Base-by-base conservation (phyloP, 2,113 vertebrate species). In the sheep (Ovis aries) region DNA sequence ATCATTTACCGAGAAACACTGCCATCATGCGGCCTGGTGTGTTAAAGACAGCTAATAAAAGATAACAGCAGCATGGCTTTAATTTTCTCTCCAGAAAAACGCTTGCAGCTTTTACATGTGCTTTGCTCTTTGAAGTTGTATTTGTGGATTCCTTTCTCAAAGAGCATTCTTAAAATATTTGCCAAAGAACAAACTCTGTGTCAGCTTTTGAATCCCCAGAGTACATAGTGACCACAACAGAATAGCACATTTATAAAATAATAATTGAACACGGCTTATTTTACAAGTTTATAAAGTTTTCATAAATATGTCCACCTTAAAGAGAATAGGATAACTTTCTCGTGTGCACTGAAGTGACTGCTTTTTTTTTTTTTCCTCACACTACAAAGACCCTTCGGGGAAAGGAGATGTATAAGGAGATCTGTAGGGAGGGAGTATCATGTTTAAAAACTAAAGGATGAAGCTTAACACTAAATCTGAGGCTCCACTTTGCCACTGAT, bases 1-100 rank as follows among this genome's bases (percentile, higher is more conserved):
- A 55, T 96, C 74, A 95, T 98, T 97, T 83, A n/a, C 84, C 62
- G 40, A 94, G 95, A 87, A 96, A 97, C 90, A 98, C 89, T 97
- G 97, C 98, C 98, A 97, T 94, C 97, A 50, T 84, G 96, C 1
- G 98, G 96, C 57, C 25, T 3, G 3, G 19, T 7, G 6, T 57
- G 78, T n/a, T 82, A 16, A 91, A 4, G 40, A 94, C 91, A 48
- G 88, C 17, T 57, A 43, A 9, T 4, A 19, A 78, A 77, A 59
- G 45, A 91, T 13, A 0, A 6, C 36, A 1, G 36, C 48, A 0
- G 10, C 11, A 3, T 4, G 57, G 48, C 33, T 77, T 95, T 85
- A 12, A 71, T 83, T 89, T 48, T 93, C 53, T 78, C 55, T 94
- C 17, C n/a, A 29, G 52, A 60, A n/a, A 50, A 95, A 84, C 1